Evolutionary conservation across 2,888 invertebrate genomes (phyloP).

Genomic region (Chloromyia formosa): DNA sequence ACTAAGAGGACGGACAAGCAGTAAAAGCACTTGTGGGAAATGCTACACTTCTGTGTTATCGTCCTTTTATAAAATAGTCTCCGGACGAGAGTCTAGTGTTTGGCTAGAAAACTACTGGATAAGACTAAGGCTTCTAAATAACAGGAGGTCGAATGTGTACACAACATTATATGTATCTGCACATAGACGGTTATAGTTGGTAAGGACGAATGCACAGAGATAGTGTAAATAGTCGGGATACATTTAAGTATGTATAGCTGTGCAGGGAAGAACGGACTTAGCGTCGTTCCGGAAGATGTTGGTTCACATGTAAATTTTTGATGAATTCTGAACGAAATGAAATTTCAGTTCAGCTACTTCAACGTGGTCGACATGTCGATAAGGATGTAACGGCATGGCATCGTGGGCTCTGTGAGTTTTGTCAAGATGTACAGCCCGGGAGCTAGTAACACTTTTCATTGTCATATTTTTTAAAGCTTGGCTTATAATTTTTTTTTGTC

Average conservation of each 20-base stretch:
- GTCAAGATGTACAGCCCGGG: too few relatives aligned
- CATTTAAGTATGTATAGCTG: neutral
- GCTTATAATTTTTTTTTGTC: too few relatives aligned
- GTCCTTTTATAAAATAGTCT: conserved; percentile 21
- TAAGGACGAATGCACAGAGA: neutral
- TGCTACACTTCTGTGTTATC: neutral
- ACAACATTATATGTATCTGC: too few relatives aligned
- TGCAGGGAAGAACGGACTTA: conserved; percentile 4
- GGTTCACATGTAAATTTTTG: conserved; percentile 42
- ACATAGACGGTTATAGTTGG: too few relatives aligned
- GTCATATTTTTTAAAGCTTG: too few relatives aligned
- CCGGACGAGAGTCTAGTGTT: conserved; percentile 1
- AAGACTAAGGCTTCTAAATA: neutral
- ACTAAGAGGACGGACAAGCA: neutral
- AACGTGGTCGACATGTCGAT: conserved; percentile 15
- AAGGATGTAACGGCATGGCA: too few relatives aligned
- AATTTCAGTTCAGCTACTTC: conserved; percentile 19
- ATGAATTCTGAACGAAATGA: conserved; percentile 24
- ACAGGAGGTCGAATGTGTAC: neutral
- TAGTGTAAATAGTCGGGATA: neutral
- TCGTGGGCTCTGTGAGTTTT: too few relatives aligned
- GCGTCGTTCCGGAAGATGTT: conserved; percentile 24
- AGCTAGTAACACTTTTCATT: too few relatives aligned
- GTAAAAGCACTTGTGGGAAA: conserved; percentile 10
- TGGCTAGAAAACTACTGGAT: conserved; percentile 8